Evolutionary conservation across 2,797 vertebrate genomes (phyloP).

Genomic region (Florisuga fusca): DNA sequence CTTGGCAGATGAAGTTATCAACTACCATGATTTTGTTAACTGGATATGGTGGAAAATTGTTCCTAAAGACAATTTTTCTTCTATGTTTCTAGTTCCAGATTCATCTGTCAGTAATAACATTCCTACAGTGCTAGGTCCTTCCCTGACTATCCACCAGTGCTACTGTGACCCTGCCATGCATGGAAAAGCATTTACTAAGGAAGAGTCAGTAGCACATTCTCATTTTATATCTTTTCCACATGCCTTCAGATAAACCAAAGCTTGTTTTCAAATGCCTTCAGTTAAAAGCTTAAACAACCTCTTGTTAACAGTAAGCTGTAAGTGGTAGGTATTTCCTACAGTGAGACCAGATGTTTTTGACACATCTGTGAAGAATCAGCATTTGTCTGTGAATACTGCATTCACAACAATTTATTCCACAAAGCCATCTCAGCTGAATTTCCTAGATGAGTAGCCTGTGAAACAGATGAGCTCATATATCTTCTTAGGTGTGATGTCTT

Average conservation of each 20-base stretch:
- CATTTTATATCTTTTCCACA: neutral
- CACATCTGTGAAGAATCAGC: conserved; percentile 35
- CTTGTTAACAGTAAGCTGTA: neutral
- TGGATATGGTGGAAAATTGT: neutral
- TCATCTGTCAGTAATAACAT: neutral
- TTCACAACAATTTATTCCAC: conserved; percentile 31
- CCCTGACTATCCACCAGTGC: neutral
- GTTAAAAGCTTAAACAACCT: neutral
- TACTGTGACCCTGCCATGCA: neutral
- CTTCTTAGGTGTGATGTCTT: conserved; percentile 7
- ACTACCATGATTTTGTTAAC: neutral
- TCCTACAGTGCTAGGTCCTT: neutral
- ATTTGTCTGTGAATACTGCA: conserved; percentile 22
- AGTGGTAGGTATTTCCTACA: neutral
- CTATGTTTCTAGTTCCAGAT: neutral
- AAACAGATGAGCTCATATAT: conserved; percentile 22
- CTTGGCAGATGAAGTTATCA: neutral
- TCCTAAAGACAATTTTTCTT: neutral
- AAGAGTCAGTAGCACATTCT: neutral
- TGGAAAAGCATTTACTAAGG: neutral
- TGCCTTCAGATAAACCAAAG: neutral
- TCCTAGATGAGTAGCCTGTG: conserved; percentile 27
- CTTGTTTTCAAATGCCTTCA: neutral
- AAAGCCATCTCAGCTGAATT: conserved; percentile 46
- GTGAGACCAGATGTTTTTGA: conserved; percentile 14